Conservation (phyloP, 2,888 invertebrate species). For the Salticus scenicus region DNA sequence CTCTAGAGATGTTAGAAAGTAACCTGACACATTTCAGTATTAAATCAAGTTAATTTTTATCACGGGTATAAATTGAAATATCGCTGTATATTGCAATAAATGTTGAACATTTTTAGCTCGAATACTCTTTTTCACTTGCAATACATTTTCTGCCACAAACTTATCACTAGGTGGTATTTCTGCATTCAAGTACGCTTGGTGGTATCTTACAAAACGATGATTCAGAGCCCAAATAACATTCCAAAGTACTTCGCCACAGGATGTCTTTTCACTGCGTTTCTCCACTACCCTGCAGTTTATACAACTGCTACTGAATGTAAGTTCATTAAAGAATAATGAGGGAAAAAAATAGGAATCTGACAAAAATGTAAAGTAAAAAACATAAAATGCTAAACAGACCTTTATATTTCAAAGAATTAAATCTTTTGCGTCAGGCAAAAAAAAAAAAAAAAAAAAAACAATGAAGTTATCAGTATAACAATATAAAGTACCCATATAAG, state of each 20-base stretch:
- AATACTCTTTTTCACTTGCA: background rate
- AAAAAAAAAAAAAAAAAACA: too few species aligned
- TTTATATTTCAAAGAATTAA: too few species aligned
- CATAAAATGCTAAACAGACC: too few species aligned
- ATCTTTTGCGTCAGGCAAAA: too few species aligned
- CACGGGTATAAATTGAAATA: background rate
- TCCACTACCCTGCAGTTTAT: background rate
- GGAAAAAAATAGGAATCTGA: too few species aligned
- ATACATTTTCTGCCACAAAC: background rate
- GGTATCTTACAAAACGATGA: background rate
- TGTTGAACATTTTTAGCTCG: background rate
- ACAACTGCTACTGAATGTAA: too few species aligned
- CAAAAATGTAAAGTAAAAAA: too few species aligned
- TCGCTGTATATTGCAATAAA: background rate
- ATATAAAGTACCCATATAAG: too few species aligned
- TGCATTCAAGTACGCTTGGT: background rate
- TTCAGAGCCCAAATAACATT: background rate
- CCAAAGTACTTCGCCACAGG: conserved; percentile 43
- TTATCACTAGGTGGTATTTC: background rate
- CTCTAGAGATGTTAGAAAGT: conserved; percentile 10
- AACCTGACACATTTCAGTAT: background rate
- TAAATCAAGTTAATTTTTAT: background rate
- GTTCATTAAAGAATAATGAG: too few species aligned
- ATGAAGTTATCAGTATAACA: too few species aligned
- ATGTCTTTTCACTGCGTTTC: background rate